These are phyloP conservation scores for Setophaga coronata DNA, from an alignment of 2,113 vertebrate species.

Conservation along the genomic window DNA sequence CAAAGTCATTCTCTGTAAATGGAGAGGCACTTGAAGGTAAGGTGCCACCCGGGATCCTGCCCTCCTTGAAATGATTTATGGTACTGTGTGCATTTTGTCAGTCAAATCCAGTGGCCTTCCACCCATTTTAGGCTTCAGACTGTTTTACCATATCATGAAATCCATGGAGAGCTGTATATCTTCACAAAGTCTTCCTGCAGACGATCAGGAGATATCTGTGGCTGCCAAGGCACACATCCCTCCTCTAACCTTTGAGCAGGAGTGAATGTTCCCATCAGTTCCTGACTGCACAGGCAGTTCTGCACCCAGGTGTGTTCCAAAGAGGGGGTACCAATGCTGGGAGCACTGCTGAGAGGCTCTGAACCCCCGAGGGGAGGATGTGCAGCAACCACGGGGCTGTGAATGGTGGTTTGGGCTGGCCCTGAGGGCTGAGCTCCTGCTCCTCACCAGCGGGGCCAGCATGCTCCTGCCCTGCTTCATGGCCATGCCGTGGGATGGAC, in stretches of 20 bases:
- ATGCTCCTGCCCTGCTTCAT: background rate
- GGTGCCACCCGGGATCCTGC: slow-evolving; percentile 56
- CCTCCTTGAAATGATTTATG: slow-evolving; percentile 56
- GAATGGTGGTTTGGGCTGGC: background rate
- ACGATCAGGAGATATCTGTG: background rate
- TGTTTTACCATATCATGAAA: slow-evolving; percentile 52
- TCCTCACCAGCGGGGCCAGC: background rate
- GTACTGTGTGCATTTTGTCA: slow-evolving; percentile 28
- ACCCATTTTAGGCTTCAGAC: slow-evolving; percentile 45
- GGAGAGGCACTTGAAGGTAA: slow-evolving; percentile 63
- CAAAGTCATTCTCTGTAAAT: slow-evolving; percentile 64
- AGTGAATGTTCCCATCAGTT: background rate
- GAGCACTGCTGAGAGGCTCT: background rate
- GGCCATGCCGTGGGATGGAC: rapidly evolving
- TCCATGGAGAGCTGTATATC: slow-evolving; percentile 20
- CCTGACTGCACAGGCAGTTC: rapidly evolving
- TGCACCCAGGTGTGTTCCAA: background rate
- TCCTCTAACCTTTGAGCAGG: background rate
- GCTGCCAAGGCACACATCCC: background rate
- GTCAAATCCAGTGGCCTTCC: slow-evolving; percentile 37
- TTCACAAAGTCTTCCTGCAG: background rate
- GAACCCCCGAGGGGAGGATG: background rate
- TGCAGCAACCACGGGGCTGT: background rate
- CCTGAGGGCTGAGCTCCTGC: background rate
- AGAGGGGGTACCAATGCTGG: background rate